Evolutionary conservation across 2,888 invertebrate species (phyloP).

Genomic region (Cheilosia impressa): DNA sequence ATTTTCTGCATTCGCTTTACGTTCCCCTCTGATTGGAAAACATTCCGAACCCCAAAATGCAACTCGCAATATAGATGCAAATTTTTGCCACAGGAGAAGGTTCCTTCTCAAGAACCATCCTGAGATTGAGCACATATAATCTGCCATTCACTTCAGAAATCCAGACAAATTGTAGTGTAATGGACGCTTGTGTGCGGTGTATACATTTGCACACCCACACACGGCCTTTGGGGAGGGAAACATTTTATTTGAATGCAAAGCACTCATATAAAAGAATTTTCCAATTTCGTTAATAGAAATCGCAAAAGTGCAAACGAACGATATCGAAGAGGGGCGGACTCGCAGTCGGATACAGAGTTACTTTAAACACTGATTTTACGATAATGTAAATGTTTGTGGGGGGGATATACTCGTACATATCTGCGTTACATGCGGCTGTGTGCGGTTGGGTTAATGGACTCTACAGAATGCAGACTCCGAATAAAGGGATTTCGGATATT

Average conservation of each 20-base stretch:
- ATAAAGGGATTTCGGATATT: slow-evolving; percentile 18
- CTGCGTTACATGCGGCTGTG: not conserved
- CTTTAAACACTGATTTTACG: slow-evolving; percentile 70
- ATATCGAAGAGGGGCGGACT: slow-evolving; percentile 15
- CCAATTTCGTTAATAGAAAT: slow-evolving; percentile 75
- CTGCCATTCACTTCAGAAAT: slow-evolving; percentile 26
- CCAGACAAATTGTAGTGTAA: slow-evolving; percentile 61
- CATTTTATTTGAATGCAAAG: slow-evolving; percentile 62
- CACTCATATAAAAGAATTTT: slow-evolving; percentile 68
- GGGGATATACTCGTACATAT: not conserved
- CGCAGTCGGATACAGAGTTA: slow-evolving; percentile 17
- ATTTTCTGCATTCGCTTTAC: slow-evolving; percentile 17
- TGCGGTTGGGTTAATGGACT: slow-evolving; percentile 20
- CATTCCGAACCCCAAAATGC: not conserved
- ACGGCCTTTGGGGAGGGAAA: not conserved
- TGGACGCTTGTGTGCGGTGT: slow-evolving; percentile 20
- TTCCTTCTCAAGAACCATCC: not conserved
- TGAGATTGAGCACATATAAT: slow-evolving; percentile 42
- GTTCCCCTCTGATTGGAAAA: slow-evolving; percentile 18
- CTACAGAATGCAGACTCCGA: not conserved
- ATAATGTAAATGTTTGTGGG: slow-evolving; percentile 44
- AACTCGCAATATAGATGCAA: slow-evolving; percentile 25
- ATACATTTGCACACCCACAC: slow-evolving; percentile 28
- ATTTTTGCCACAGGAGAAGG: slow-evolving; percentile 4
- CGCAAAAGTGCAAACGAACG: slow-evolving; percentile 66